Evolutionary conservation across 2,888 invertebrate species (phyloP).

Genomic region (Palloptera scutellata): DNA sequence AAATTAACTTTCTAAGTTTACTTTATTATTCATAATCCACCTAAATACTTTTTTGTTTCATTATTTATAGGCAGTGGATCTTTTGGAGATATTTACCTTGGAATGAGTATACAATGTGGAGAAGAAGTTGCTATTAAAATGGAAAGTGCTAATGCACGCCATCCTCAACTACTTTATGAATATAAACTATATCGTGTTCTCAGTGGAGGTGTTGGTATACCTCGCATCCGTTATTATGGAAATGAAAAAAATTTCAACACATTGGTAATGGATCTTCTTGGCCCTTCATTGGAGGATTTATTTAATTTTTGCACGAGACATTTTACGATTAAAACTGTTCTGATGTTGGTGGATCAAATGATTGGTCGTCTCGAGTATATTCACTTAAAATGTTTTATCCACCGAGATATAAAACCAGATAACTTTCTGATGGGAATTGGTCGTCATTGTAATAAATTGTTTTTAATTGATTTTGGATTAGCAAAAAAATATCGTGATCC

Average conservation of each 20-base stretch:
- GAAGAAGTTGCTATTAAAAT: slow-evolving; percentile 99
- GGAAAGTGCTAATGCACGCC: slow-evolving; percentile 95
- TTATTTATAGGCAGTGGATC: slow-evolving; percentile 79
- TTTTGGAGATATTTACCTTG: slow-evolving; percentile 98
- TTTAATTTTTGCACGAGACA: slow-evolving; percentile 99
- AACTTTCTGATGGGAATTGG: slow-evolving; percentile 99
- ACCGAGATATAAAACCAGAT: slow-evolving; percentile 97
- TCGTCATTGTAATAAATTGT: slow-evolving; percentile 96
- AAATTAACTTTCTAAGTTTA: slow-evolving; percentile 41
- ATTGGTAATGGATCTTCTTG: slow-evolving; percentile 98
- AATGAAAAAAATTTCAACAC: slow-evolving; percentile 98
- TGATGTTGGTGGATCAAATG: slow-evolving; percentile 96
- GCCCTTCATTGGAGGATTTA: slow-evolving; percentile 97
- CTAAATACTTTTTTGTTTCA: neutral
- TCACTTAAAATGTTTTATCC: slow-evolving; percentile 99
- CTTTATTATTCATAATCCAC: neutral
- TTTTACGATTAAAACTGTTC: slow-evolving; percentile 99
- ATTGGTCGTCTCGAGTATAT: slow-evolving; percentile 96
- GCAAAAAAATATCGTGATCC: slow-evolving; percentile 98
- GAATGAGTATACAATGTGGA: slow-evolving; percentile 88
- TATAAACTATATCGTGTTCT: slow-evolving; percentile 98
- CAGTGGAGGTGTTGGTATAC: slow-evolving; percentile 96
- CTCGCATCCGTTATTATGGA: slow-evolving; percentile 95
- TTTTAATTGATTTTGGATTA: slow-evolving; percentile 98
- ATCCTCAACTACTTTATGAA: slow-evolving; percentile 98